These are phyloP conservation scores for Rhopalosiphum maidis DNA, from an alignment of 1,140 invertebrate species.

Conservation along the genomic window DNA sequence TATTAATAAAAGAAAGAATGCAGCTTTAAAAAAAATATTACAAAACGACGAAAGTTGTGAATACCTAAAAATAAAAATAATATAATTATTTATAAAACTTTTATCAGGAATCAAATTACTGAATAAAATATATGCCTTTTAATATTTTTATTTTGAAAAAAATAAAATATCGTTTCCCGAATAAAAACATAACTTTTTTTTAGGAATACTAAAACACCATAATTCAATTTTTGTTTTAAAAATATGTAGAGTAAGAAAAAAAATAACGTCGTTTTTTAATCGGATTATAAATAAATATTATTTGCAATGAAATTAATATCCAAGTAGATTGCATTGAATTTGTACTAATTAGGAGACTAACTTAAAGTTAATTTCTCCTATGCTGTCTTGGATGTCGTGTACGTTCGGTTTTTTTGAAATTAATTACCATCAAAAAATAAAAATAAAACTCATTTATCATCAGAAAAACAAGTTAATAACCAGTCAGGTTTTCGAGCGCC, in stretches of 20 bases:
- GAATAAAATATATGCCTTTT: not conserved
- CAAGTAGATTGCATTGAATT: not conserved
- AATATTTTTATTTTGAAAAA: not conserved
- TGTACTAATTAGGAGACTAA: not conserved
- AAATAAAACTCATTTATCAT: conserved; percentile 41
- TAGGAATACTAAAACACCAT: not conserved
- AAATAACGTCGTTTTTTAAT: not conserved
- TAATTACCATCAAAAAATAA: conserved; percentile 26
- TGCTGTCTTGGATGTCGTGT: not conserved
- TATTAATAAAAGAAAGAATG: not conserved
- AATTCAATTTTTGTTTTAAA: not conserved
- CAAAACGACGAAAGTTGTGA: not conserved
- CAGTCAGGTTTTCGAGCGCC: conserved; percentile 20
- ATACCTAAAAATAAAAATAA: not conserved
- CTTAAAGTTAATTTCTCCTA: not conserved
- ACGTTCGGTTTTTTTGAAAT: not conserved
- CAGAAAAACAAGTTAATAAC: conserved; percentile 25
- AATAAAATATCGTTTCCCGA: not conserved
- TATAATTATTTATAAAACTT: not conserved
- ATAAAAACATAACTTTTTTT: not conserved
- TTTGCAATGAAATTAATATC: not conserved
- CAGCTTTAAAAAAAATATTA: not conserved
- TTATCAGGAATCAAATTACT: not conserved
- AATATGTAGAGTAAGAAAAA: not conserved
- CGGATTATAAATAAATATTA: not conserved